These are phyloP conservation scores for Drosophila paramelanica DNA, from an alignment of 2,888 invertebrate genomes.

Conservation along the genomic window DNA sequence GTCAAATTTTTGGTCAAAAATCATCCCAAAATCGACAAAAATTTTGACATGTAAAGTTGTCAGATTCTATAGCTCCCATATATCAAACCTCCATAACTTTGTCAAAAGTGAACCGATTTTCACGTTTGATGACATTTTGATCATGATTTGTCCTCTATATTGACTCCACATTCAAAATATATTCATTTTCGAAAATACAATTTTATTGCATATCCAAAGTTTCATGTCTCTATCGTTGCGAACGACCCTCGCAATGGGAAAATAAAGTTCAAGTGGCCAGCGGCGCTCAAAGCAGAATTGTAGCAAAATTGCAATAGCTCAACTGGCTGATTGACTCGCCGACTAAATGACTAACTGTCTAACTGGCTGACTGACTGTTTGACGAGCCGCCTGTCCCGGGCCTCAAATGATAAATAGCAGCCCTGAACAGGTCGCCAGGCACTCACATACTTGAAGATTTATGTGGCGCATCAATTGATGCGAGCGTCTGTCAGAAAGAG, in stretches of 20 bases:
- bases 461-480: conserved; percentile 75
- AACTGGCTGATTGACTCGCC: conserved; percentile 54
- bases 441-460: conserved; percentile 75
- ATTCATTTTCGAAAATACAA: too few species aligned
- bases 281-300: conserved; percentile 73
- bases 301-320: conserved; percentile 79
- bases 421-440: conserved; percentile 54
- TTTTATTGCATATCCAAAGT: too few species aligned
- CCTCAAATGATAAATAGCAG: conserved; percentile 65
- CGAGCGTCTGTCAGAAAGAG: conserved; percentile 7
- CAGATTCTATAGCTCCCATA: too few species aligned
- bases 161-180: too few species aligned
- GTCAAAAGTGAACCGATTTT: too few species aligned
- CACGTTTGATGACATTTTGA: too few species aligned
- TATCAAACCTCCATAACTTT: too few species aligned
- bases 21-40: too few species aligned
- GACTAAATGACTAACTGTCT: conserved; percentile 53
- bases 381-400: conserved; percentile 38
- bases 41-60: too few species aligned
- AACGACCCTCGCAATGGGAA: conserved; percentile 38
- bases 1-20: too few species aligned
- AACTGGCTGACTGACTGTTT: conserved; percentile 31
- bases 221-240: too few species aligned
- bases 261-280: conserved; percentile 61
- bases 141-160: too few species aligned